Conservation (phyloP, 1,140 invertebrate species). For the Lucilia sericata region DNA sequence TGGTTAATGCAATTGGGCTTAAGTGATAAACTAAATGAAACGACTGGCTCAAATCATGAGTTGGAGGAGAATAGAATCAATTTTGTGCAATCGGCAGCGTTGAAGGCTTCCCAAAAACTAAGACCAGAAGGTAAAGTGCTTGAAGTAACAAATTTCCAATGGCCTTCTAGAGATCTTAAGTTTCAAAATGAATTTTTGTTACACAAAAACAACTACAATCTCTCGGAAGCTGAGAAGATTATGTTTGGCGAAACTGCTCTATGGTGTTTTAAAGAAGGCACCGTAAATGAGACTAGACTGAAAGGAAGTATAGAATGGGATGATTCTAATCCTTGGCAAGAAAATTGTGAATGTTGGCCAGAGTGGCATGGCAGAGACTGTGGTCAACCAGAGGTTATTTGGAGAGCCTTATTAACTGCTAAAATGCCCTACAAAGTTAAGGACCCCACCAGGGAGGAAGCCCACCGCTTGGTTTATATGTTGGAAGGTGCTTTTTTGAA, state of each 20-base stretch:
- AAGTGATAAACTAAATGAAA: constrained; percentile 48
- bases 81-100: background rate
- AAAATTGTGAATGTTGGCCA: constrained; percentile 69
- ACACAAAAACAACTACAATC: constrained; percentile 1
- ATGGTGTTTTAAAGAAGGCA: constrained; percentile 71
- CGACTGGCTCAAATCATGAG: background rate
- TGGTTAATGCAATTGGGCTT: constrained; percentile 58
- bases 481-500: constrained; percentile 71
- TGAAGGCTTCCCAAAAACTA: background rate
- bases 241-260: constrained; percentile 47
- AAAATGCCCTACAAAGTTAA: constrained; percentile 52
- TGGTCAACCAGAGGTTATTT: constrained; percentile 76
- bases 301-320: constrained; percentile 47
- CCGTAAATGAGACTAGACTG: constrained; percentile 65
- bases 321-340: constrained; percentile 48
- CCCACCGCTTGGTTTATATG: constrained; percentile 72
- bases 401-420: constrained; percentile 73
- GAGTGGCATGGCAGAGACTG: constrained; percentile 77
- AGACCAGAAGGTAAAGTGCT: background rate
- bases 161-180: constrained; percentile 18
- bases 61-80: background rate
- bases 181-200: constrained; percentile 54
- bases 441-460: constrained; percentile 65
- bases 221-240: constrained; percentile 27
- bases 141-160: background rate